Evolutionary conservation across 2,113 vertebrate genomes (phyloP).

Genomic region (Callocephalon fimbriatum): DNA sequence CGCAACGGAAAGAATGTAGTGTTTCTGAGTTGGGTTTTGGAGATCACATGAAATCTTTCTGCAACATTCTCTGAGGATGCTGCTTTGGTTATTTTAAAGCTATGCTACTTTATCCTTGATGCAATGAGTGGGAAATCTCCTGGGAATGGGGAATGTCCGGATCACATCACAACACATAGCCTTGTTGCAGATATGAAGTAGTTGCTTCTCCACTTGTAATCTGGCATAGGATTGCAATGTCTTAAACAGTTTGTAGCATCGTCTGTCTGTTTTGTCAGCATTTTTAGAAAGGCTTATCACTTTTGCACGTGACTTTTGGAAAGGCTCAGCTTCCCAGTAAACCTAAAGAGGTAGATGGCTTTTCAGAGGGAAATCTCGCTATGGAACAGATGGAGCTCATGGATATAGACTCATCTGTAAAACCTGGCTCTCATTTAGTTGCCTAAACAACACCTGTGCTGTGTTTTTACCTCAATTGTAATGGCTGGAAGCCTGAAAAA

Average conservation of each 20-base stretch:
- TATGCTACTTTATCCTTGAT: background rate
- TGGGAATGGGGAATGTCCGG: background rate
- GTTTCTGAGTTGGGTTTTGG: background rate
- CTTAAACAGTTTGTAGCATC: background rate
- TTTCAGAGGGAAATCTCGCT: background rate
- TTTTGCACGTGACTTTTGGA: background rate
- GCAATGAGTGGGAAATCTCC: background rate
- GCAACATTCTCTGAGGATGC: background rate
- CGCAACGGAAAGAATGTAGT: background rate
- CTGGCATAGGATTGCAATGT: fast-evolving
- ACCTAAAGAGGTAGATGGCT: background rate
- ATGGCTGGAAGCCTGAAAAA: background rate
- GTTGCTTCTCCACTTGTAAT: background rate
- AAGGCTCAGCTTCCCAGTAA: background rate
- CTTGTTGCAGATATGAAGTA: background rate
- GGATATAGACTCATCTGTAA: background rate
- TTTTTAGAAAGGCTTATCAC: background rate
- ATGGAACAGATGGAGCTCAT: background rate
- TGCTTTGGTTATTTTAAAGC: background rate
- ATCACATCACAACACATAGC: background rate
- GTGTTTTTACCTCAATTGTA: background rate
- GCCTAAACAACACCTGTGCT: background rate
- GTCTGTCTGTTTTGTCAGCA: background rate
- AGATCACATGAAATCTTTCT: background rate
- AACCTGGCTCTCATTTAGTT: background rate